Percentiles rank a stretch among this genome's conserved stretches.
phyloP scores from a whole-genome alignment of 2,797 vertebrate species.

The Gallirallus australis region DNA sequence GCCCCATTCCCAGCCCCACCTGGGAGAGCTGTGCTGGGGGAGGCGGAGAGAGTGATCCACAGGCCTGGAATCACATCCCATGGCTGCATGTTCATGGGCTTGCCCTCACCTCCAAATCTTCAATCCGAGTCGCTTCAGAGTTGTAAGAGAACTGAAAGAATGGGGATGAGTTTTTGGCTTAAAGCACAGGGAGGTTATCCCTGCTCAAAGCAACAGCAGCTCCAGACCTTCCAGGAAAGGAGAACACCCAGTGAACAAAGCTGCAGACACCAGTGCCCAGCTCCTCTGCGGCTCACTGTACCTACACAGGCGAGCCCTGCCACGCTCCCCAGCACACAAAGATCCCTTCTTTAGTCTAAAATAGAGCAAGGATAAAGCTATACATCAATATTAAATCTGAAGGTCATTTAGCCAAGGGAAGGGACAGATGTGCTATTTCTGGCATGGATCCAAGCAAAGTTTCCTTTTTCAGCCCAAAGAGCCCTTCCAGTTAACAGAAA shows the following conservation, averaged over 20 bases:
- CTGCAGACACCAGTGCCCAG: not conserved
- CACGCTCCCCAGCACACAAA: not conserved
- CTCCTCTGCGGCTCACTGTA: too few relatives aligned
- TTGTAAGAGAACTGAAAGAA: not conserved
- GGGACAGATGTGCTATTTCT: not conserved
- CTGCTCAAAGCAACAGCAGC: not conserved
- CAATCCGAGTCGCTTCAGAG: not conserved
- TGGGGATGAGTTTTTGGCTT: not conserved
- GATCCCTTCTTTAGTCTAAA: not conserved
- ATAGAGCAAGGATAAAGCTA: not conserved
- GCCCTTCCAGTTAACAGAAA: constrained; percentile 1
- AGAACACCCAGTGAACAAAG: not conserved
- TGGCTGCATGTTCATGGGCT: not conserved
- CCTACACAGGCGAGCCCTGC: not conserved
- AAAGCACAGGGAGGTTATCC: not conserved
- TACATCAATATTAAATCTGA: constrained; percentile 9
- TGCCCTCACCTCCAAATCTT: not conserved
- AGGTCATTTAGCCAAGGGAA: constrained; percentile 38
- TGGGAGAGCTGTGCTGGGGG: not conserved
- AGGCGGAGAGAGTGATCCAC: not conserved
- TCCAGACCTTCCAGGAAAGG: not conserved
- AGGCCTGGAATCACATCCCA: accelerated
- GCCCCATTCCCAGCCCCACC: not conserved
- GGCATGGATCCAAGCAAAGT: not conserved
- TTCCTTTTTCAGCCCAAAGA: constrained; percentile 1